phyloP scores from a whole-genome alignment of 2,888 invertebrate species.

The Celastrina argiolus region DNA sequence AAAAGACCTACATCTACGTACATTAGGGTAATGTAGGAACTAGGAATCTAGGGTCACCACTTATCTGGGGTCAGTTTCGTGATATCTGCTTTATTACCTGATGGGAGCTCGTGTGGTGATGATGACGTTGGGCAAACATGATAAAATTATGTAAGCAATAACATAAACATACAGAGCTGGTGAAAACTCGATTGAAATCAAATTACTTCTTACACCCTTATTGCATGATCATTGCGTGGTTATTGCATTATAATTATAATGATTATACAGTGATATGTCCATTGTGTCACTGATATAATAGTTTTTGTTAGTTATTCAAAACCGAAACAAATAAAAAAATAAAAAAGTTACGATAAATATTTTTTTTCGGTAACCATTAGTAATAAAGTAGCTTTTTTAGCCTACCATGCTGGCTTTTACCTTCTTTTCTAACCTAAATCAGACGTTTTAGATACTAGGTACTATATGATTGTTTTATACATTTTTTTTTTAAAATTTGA shows the following conservation, averaged over 20 bases:
- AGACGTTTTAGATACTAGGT: too few relatives aligned
- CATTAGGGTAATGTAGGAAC: not conserved
- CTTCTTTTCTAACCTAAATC: too few relatives aligned
- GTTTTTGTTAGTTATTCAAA: too few relatives aligned
- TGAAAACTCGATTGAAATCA: not conserved
- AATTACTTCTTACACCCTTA: not conserved
- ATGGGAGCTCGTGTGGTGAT: not conserved
- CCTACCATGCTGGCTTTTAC: too few relatives aligned
- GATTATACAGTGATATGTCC: not conserved
- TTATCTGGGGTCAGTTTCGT: not conserved
- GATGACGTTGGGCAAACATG: not conserved
- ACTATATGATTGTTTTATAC: too few relatives aligned
- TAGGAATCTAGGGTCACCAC: not conserved
- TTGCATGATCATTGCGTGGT: not conserved
- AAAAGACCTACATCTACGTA: not conserved
- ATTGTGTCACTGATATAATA: too few relatives aligned
- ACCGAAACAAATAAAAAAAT: too few relatives aligned
- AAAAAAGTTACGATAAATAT: too few relatives aligned
- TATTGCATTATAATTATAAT: not conserved
- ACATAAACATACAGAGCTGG: not conserved
- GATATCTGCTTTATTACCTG: not conserved
- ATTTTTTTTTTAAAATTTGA: too few relatives aligned
- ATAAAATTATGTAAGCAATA: not conserved
- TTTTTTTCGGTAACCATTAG: too few relatives aligned
- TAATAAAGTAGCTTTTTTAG: too few relatives aligned